Evolutionary conservation across 1,140 invertebrate species (phyloP).

Genomic region (Eumeta japonica): DNA sequence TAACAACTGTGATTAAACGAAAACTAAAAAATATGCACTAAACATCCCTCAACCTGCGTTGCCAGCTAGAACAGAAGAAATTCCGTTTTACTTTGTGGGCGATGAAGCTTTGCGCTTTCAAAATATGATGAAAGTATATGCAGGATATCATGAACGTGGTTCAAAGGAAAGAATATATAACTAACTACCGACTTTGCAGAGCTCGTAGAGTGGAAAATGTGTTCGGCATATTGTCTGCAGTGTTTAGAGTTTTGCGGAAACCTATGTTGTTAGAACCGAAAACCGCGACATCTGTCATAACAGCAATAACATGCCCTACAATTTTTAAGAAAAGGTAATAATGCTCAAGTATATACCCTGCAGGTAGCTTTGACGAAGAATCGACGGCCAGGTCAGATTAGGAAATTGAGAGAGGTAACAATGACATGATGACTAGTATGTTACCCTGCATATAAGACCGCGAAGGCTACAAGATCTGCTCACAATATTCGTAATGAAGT

Average conservation of each 20-base stretch:
- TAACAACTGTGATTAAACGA: neutral
- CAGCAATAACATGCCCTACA: constrained; percentile 8
- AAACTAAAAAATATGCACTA: constrained; percentile 3
- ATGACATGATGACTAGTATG: constrained; percentile 13
- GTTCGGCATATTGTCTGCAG: too few species aligned
- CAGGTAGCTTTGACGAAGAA: constrained; percentile 13
- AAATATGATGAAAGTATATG: constrained; percentile 11
- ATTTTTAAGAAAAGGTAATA: constrained; percentile 14
- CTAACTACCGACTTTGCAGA: constrained; percentile 3
- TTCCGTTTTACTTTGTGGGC: too few species aligned
- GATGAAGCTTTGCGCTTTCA: constrained; percentile 2
- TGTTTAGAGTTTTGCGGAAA: too few species aligned
- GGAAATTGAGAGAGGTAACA: constrained; percentile 14
- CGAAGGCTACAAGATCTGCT: too few species aligned
- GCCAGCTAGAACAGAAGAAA: too few species aligned
- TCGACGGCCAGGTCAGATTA: constrained; percentile 12
- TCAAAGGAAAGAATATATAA: too few species aligned
- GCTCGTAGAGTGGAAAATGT: constrained; percentile 8
- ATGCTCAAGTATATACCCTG: too few species aligned
- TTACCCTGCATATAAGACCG: constrained; percentile 14
- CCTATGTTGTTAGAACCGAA: too few species aligned
- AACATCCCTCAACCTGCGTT: too few species aligned
- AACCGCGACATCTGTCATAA: too few species aligned
- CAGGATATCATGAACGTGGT: too few species aligned
- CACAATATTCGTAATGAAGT: too few species aligned